phyloP scores from a whole-genome alignment of 1,140 invertebrate genomes.

The Pseudomyrmex cubaensis region DNA sequence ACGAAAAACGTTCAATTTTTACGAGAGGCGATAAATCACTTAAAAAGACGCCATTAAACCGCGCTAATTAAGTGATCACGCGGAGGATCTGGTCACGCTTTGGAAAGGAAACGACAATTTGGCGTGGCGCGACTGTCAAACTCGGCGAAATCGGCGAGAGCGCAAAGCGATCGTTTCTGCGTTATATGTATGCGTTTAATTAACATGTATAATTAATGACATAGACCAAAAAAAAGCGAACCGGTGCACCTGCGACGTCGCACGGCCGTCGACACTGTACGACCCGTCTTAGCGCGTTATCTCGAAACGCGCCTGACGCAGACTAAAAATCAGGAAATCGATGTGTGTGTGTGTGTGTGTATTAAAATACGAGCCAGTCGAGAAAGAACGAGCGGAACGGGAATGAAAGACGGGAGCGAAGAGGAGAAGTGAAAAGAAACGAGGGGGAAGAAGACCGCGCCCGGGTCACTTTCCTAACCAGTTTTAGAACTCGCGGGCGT shows the following conservation, averaged over 20 bases:
- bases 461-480: slow-evolving; percentile 75
- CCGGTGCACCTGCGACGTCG: slow-evolving; percentile 62
- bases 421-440: slow-evolving; percentile 18
- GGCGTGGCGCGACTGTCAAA: not conserved
- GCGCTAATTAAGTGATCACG: slow-evolving; percentile 2
- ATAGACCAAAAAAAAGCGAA: not conserved
- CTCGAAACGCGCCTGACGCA: too few relatives aligned
- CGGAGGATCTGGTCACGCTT: not conserved
- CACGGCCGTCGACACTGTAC: too few relatives aligned
- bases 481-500: slow-evolving; percentile 75
- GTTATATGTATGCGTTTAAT: slow-evolving; percentile 43
- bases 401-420: not conserved
- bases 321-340: too few relatives aligned
- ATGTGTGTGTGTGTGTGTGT: too few relatives aligned
- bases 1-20: slow-evolving; percentile 23
- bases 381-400: not conserved
- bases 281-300: too few relatives aligned
- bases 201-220: slow-evolving; percentile 32
- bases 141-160: not conserved
- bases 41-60: not conserved
- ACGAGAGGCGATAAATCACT: slow-evolving; percentile 24
- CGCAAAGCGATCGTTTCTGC: not conserved
- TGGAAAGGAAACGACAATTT: too few relatives aligned
- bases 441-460: slow-evolving; percentile 34
- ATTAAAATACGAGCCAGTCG: not conserved